Conservation (phyloP, 2,113 vertebrate genomes). For the Empidonax traillii region DNA sequence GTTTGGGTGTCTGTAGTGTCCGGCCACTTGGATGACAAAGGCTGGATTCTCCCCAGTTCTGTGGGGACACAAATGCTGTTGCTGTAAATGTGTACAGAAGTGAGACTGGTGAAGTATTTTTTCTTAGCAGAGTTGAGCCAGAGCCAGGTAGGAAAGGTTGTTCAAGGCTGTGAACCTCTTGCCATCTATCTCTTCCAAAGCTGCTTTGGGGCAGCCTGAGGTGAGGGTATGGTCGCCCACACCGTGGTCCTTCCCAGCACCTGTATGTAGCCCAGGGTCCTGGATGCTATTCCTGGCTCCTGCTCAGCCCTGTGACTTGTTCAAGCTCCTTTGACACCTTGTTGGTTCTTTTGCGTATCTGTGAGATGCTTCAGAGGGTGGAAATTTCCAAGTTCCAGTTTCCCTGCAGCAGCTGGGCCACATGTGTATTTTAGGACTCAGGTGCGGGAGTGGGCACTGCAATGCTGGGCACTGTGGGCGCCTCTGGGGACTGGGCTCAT, state of each 20-base stretch:
- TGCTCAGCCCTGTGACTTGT: neutral
- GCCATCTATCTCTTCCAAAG: neutral
- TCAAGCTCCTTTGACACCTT: neutral
- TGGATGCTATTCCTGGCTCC: neutral
- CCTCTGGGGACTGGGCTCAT: accelerated
- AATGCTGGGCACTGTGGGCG: neutral
- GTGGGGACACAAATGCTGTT: neutral
- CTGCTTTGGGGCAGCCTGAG: neutral
- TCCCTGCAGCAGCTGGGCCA: neutral
- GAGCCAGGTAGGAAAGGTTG: neutral
- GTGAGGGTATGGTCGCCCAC: accelerated
- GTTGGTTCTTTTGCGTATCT: neutral
- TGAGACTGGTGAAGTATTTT: neutral
- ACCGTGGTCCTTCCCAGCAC: neutral
- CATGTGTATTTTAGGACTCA: accelerated
- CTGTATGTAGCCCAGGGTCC: neutral
- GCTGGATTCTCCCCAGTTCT: neutral
- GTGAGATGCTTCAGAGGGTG: neutral
- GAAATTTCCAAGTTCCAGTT: slow-evolving; percentile 33
- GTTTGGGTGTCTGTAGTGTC: neutral
- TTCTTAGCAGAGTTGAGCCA: neutral
- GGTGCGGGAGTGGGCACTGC: neutral
- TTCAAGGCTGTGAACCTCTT: neutral
- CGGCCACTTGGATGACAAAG: neutral
- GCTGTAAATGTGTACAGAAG: neutral